phyloP scores from a whole-genome alignment of 2,888 invertebrate genomes.

The Fragum sueziense region DNA sequence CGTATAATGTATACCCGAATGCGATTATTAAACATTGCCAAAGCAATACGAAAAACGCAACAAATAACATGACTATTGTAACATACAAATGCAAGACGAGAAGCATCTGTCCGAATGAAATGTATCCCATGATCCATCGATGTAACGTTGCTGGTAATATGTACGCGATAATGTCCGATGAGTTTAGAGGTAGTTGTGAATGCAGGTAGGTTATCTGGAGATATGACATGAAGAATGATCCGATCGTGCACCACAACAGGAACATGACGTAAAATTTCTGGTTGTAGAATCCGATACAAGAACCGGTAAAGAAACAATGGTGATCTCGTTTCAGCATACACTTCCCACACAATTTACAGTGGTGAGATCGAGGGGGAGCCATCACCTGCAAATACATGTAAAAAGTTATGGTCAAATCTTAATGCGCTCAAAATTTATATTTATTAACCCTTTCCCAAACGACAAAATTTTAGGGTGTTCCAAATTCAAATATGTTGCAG shows the following conservation, averaged over 20 bases:
- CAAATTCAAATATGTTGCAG: too few species aligned
- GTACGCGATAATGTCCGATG: slow-evolving; percentile 62
- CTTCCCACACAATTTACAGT: slow-evolving; percentile 81
- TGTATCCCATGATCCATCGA: slow-evolving; percentile 64
- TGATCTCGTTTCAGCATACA: slow-evolving; percentile 82
- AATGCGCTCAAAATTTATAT: neutral
- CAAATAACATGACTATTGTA: slow-evolving; percentile 52
- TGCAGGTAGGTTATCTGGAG: slow-evolving; percentile 71
- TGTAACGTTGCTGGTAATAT: slow-evolving; percentile 66
- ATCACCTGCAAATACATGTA: slow-evolving; percentile 60
- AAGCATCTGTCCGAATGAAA: slow-evolving; percentile 61
- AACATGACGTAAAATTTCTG: slow-evolving; percentile 82
- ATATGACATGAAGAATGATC: slow-evolving; percentile 57
- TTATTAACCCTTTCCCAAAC: neutral
- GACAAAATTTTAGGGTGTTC: too few species aligned
- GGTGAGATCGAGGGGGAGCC: slow-evolving; percentile 78
- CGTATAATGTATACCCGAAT: slow-evolving; percentile 73
- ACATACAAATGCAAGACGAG: slow-evolving; percentile 65
- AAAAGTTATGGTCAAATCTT: too few species aligned
- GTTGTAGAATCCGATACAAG: slow-evolving; percentile 82
- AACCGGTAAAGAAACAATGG: slow-evolving; percentile 81
- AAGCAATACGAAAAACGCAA: slow-evolving; percentile 61
- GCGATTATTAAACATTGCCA: slow-evolving; percentile 70
- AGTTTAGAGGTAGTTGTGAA: slow-evolving; percentile 62
- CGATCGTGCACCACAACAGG: slow-evolving; percentile 71